Percentiles rank a stretch among this genome's conserved stretches.
These are phyloP conservation scores for Triops longicaudatus DNA, from an alignment of 1,140 invertebrate species.

Conservation along the genomic window DNA sequence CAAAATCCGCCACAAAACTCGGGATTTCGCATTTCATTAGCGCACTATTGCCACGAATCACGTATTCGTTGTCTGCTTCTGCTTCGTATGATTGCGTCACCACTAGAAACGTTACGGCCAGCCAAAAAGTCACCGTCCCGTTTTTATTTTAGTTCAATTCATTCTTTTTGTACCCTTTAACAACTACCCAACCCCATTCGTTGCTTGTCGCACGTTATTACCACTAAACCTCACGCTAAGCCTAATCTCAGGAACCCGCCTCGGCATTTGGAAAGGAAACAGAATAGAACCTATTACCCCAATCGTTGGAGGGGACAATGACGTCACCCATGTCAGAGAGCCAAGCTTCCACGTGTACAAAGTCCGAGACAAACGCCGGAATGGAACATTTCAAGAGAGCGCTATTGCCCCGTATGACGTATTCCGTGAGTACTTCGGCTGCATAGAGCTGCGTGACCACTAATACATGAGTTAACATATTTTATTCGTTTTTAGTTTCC, in stretches of 20 bases:
- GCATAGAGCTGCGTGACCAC: constrained; percentile 72
- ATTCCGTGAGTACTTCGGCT: constrained; percentile 73
- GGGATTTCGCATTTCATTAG: constrained; percentile 90
- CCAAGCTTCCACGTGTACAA: constrained; percentile 75
- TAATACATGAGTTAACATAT: constrained; percentile 39
- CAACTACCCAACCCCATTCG: no score
- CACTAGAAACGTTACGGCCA: constrained; percentile 45
- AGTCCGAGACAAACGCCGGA: constrained; percentile 76
- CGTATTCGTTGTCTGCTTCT: constrained; percentile 87
- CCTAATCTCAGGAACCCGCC: neutral
- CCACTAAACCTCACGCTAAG: neutral
- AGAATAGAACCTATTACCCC: constrained; percentile 16
- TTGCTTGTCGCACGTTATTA: neutral
- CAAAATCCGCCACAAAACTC: constrained; percentile 86
- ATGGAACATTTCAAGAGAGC: constrained; percentile 81
- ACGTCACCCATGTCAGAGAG: constrained; percentile 58
- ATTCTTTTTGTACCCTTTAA: no score
- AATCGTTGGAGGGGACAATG: constrained; percentile 28
- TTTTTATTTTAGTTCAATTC: neutral
- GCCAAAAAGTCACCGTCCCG: neutral
- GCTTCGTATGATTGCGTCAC: constrained; percentile 78
- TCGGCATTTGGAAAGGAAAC: neutral
- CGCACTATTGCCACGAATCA: constrained; percentile 81
- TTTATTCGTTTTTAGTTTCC: no score
- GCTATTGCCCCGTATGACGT: constrained; percentile 75